Evolutionary conservation across 64 coral and sea anemone genomes (phyloP).

Genomic region (Catalaphyllia jardinei): DNA sequence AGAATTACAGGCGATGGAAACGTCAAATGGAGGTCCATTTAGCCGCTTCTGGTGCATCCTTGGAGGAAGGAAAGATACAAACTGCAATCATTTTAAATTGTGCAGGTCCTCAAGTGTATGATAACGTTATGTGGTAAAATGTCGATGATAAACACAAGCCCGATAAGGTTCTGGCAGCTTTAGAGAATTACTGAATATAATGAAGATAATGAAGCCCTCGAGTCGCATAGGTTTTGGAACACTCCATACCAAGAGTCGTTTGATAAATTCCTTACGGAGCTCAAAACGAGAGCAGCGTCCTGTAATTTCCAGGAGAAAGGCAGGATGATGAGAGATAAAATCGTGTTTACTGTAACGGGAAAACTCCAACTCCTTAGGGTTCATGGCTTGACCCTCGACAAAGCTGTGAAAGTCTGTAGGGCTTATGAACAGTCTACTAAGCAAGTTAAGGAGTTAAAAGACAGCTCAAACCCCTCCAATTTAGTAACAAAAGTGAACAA

Average conservation of each 20-base stretch:
- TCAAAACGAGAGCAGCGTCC: too few species aligned
- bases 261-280: too few species aligned
- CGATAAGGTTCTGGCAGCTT: conserved; percentile 33
- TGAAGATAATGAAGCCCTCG: conserved; percentile 51
- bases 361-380: not conserved
- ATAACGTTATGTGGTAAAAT: conserved; percentile 27
- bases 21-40: too few species aligned
- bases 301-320: too few species aligned
- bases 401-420: not conserved
- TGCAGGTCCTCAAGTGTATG: conserved; percentile 48
- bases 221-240: conserved; percentile 51
- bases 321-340: too few species aligned
- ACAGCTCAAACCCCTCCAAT: not conserved
- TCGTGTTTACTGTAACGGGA: not conserved
- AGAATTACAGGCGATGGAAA: too few species aligned
- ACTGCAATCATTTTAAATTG: too few species aligned
- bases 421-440: not conserved
- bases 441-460: not conserved
- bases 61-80: too few species aligned
- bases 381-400: not conserved
- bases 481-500: too few species aligned
- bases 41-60: too few species aligned
- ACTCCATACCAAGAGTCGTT: too few species aligned
- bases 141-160: too few species aligned
- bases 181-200: conserved; percentile 59